A percentile compares a stretch with the other conserved stretches of the same genome.
Conservation (phyloP, 2,888 invertebrate genomes). For the Napeogenes inachia region DNA sequence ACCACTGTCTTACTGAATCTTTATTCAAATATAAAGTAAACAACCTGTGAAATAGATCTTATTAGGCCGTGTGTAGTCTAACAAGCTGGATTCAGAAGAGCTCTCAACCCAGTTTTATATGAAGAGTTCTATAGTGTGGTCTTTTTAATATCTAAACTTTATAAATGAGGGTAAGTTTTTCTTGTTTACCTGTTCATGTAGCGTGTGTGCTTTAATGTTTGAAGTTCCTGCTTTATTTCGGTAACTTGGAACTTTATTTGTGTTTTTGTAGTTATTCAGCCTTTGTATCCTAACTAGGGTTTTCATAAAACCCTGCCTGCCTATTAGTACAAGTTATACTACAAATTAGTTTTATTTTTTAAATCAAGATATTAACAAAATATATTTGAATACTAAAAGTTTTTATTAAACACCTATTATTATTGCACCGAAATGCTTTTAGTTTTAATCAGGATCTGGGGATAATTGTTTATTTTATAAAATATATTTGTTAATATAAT, state of each 20-base stretch:
- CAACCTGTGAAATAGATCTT: not conserved
- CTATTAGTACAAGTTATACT: too few species aligned
- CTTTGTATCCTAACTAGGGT: not conserved
- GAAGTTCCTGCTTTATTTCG: not conserved
- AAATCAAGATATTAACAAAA: too few species aligned
- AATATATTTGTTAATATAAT: not conserved
- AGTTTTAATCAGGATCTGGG: too few species aligned
- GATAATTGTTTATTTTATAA: too few species aligned
- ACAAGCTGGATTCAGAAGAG: not conserved
- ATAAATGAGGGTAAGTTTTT: slow-evolving; percentile 1
- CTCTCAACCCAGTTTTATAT: slow-evolving; percentile 7
- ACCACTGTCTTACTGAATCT: too few species aligned
- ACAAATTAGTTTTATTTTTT: too few species aligned
- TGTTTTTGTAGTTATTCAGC: not conserved
- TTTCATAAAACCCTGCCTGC: too few species aligned
- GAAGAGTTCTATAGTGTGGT: slow-evolving; percentile 3
- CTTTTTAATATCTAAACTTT: slow-evolving; percentile 6
- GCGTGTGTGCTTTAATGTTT: not conserved
- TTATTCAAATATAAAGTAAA: too few species aligned
- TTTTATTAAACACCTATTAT: too few species aligned
- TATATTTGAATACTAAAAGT: too few species aligned
- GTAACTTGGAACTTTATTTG: not conserved
- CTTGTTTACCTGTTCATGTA: slow-evolving; percentile 4
- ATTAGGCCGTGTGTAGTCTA: slow-evolving; percentile 7
- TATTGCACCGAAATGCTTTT: too few species aligned